phyloP scores from a whole-genome alignment of 2,113 vertebrate genomes.

The Triplophysa siluroides region DNA sequence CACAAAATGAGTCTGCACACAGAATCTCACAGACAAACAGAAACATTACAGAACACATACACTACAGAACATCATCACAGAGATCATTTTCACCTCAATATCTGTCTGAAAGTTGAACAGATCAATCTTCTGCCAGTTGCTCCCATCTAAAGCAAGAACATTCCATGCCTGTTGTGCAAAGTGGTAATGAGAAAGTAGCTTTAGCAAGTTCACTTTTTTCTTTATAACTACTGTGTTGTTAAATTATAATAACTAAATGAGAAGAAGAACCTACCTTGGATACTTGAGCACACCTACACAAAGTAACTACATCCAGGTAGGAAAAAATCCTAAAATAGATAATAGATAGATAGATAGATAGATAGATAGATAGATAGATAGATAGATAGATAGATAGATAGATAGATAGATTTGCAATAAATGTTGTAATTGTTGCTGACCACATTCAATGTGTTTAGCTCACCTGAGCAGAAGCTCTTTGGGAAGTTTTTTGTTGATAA shows the following conservation, averaged over 20 bases:
- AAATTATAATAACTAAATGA: slow-evolving; percentile 14
- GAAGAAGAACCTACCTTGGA: slow-evolving; percentile 83
- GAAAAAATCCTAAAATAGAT: slow-evolving; percentile 87
- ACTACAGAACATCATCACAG: neutral
- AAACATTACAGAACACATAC: slow-evolving; percentile 5
- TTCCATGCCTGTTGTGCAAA: slow-evolving; percentile 84
- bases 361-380: neutral
- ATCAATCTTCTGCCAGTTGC: slow-evolving; percentile 97
- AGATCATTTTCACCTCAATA: slow-evolving; percentile 83
- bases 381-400: neutral
- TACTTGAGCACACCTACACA: slow-evolving; percentile 94
- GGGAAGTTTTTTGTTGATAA: slow-evolving; percentile 96
- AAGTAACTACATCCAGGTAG: slow-evolving; percentile 93
- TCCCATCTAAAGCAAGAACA: slow-evolving; percentile 92
- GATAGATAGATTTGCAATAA: neutral
- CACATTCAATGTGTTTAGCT: slow-evolving; percentile 28
- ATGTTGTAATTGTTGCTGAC: too few species aligned
- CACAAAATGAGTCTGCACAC: neutral
- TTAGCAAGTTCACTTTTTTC: neutral
- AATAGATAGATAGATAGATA: neutral
- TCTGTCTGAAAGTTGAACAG: slow-evolving; percentile 97
- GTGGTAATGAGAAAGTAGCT: neutral
- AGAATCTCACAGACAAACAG: slow-evolving; percentile 1
- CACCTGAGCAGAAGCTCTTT: slow-evolving; percentile 97
- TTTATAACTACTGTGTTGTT: neutral